These are phyloP conservation scores for Meloidogyne exigua DNA, from an alignment of 1,140 invertebrate species.

Conservation along the genomic window DNA sequence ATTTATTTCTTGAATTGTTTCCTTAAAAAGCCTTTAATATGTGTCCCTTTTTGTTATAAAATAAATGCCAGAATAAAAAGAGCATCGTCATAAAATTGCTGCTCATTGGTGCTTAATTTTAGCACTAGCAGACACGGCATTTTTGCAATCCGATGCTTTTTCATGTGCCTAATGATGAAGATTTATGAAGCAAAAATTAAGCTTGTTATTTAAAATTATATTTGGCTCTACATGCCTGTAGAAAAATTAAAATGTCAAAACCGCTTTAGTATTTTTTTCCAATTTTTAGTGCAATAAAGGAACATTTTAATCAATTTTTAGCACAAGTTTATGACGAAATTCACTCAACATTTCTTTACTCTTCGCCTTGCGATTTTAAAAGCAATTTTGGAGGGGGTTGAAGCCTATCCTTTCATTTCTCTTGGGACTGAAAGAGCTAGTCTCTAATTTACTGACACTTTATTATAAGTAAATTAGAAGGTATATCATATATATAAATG, in stretches of 20 bases:
- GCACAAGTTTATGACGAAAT: background rate
- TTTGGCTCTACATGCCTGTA: background rate
- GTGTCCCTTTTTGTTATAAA: background rate
- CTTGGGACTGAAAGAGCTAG: background rate
- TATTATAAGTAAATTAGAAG: conserved; percentile 1
- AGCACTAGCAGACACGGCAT: background rate
- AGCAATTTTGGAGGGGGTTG: background rate
- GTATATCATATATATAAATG: background rate
- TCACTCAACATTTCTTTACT: background rate
- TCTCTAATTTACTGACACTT: background rate
- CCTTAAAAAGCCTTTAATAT: background rate
- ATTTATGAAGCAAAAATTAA: background rate
- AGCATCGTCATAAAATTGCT: background rate
- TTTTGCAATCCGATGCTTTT: background rate
- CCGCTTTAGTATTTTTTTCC: background rate
- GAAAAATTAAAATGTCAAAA: background rate
- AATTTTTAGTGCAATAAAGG: too few species aligned
- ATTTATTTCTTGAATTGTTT: background rate
- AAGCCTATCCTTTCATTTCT: background rate
- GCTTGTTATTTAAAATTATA: background rate
- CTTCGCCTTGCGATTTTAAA: background rate
- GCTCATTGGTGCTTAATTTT: background rate
- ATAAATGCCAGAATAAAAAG: background rate
- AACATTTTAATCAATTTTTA: too few species aligned
- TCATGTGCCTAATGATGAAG: background rate